Percentiles rank a stretch among this genome's conserved stretches.
These are phyloP conservation scores for Limnephilus lunatus DNA, from an alignment of 2,888 invertebrate species.

Conservation along the genomic window DNA sequence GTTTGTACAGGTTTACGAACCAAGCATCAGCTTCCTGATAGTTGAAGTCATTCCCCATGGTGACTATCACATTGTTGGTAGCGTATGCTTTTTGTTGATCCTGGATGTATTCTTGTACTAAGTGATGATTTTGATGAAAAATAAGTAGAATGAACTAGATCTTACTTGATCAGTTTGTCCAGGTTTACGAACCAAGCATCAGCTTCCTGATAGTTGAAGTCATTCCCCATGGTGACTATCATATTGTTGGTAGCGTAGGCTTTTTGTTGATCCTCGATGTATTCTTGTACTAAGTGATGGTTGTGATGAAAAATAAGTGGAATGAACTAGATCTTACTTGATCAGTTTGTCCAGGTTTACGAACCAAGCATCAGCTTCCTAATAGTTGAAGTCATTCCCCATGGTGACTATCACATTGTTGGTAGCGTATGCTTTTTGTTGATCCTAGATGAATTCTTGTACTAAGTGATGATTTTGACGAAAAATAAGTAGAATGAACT, in stretches of 20 bases:
- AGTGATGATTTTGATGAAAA: too few relatives aligned
- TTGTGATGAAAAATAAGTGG: constrained; percentile 71
- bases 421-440: constrained; percentile 78
- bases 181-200: constrained; percentile 89
- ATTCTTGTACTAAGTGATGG: too few relatives aligned
- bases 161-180: constrained; percentile 92
- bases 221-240: constrained; percentile 94
- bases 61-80: constrained; percentile 87
- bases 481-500: too few relatives aligned
- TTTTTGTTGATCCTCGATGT: constrained; percentile 74
- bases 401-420: constrained; percentile 91
- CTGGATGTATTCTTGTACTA: constrained; percentile 67
- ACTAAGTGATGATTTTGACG: too few relatives aligned
- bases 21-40: constrained; percentile 87
- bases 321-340: constrained; percentile 77
- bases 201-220: constrained; percentile 91
- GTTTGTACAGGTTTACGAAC: constrained; percentile 91
- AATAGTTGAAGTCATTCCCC: constrained; percentile 95
- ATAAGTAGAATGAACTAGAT: constrained; percentile 54
- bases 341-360: constrained; percentile 94
- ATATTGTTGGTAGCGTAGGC: constrained; percentile 84
- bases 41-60: constrained; percentile 96
- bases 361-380: constrained; percentile 86
- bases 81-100: constrained; percentile 77
- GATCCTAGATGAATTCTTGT: constrained; percentile 70